Conservation (phyloP, 1,140 invertebrate species). For the Nasonia giraulti region DNA sequence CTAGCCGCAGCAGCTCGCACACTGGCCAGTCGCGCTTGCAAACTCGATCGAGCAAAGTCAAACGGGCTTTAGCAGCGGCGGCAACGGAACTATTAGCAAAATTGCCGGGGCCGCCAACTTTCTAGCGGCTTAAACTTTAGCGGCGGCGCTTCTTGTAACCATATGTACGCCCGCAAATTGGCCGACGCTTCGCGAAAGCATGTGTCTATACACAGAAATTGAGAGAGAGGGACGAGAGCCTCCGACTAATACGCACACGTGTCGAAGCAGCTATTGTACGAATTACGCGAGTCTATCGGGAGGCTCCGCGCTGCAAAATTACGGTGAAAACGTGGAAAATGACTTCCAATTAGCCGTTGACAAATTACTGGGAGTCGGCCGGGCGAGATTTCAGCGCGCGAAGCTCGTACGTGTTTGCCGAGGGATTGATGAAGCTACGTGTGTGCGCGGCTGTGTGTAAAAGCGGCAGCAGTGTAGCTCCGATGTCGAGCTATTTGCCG, state of each 20-base stretch:
- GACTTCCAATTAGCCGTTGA: slow-evolving; percentile 34
- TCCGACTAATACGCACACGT: not conserved
- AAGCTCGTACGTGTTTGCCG: not conserved
- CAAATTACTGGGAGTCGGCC: not conserved
- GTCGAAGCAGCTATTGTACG: not conserved
- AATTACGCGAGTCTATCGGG: not conserved
- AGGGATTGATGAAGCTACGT: not conserved
- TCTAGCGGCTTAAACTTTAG: slow-evolving; percentile 30
- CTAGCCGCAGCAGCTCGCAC: no score
- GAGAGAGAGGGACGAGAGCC: no score
- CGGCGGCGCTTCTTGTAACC: slow-evolving; percentile 16
- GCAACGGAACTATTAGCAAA: slow-evolving; percentile 30
- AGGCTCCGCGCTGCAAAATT: not conserved
- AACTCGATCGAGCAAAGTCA: slow-evolving; percentile 27
- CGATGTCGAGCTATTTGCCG: not conserved
- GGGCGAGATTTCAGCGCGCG: not conserved
- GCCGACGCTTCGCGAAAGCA: not conserved
- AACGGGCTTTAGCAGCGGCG: not conserved
- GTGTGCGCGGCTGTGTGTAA: not conserved
- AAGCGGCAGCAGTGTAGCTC: not conserved
- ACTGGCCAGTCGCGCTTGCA: not conserved
- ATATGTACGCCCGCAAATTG: slow-evolving; percentile 27
- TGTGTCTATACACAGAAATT: not conserved
- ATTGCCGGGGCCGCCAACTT: slow-evolving; percentile 28
- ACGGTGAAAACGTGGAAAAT: not conserved